These are phyloP conservation scores for Ciconia boyciana DNA, from an alignment of 2,113 vertebrate genomes.

Conservation along the genomic window DNA sequence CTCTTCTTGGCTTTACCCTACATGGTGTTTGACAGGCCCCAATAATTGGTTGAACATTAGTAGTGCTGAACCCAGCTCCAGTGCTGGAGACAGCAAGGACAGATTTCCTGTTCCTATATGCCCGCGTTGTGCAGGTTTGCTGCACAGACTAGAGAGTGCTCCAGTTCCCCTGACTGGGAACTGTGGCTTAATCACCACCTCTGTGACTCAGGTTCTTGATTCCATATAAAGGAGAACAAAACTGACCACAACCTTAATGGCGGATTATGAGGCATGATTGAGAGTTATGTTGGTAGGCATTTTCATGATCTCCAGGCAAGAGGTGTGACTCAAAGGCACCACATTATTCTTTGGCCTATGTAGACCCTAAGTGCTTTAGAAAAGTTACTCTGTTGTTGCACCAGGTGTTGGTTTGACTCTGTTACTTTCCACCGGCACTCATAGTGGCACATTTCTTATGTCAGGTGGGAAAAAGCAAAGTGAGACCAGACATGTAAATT, in stretches of 20 bases:
- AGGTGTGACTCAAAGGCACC: background rate
- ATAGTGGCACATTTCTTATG: fast-evolving
- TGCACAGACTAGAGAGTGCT: background rate
- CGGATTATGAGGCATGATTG: background rate
- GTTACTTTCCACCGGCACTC: background rate
- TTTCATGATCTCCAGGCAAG: background rate
- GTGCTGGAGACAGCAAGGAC: background rate
- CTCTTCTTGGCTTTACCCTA: background rate
- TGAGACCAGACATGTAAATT: background rate
- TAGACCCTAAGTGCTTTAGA: background rate
- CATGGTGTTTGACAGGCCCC: background rate
- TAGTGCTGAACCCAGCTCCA: background rate
- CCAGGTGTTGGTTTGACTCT: background rate
- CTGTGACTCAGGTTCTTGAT: background rate
- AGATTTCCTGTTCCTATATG: background rate
- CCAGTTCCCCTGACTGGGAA: background rate
- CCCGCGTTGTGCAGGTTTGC: background rate
- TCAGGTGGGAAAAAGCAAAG: background rate
- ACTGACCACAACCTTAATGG: background rate
- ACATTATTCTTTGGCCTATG: background rate
- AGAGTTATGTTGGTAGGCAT: background rate
- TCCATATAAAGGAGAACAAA: background rate
- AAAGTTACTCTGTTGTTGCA: background rate
- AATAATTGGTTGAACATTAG: background rate
- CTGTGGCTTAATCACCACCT: background rate